phyloP scores from a whole-genome alignment of 1,140 invertebrate genomes.

The Araneus ventricosus region DNA sequence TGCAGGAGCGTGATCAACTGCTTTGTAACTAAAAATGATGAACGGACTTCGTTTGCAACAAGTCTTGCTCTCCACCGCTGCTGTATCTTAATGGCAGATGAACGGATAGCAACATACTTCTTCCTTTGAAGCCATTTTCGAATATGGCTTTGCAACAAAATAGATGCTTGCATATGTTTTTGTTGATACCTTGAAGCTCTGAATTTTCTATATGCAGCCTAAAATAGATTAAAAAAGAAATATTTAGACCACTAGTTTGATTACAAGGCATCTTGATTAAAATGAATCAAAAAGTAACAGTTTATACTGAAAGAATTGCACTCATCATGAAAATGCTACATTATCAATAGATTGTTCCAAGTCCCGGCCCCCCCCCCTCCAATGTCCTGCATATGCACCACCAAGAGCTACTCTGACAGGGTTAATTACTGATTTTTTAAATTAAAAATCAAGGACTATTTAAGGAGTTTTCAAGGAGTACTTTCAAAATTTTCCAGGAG shows the following conservation, averaged over 20 bases:
- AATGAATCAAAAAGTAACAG: too few relatives aligned
- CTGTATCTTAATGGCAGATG: slow-evolving; percentile 34
- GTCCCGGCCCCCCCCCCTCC: too few relatives aligned
- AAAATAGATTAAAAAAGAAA: neutral
- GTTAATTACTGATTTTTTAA: too few relatives aligned
- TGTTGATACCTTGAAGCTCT: neutral
- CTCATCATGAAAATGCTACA: too few relatives aligned
- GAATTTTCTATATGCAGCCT: slow-evolving; percentile 24
- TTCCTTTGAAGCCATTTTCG: slow-evolving; percentile 23
- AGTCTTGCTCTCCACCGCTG: neutral
- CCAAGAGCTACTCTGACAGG: too few relatives aligned
- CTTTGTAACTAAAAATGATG: slow-evolving; percentile 9
- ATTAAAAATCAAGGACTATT: too few relatives aligned
- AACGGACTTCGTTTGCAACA: neutral
- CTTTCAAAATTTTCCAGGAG: too few relatives aligned
- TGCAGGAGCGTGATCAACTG: neutral
- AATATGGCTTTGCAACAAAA: slow-evolving; percentile 38
- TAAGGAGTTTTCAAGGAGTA: too few relatives aligned
- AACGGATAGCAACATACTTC: neutral
- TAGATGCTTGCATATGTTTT: neutral
- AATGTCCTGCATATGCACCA: too few relatives aligned
- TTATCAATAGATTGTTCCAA: too few relatives aligned
- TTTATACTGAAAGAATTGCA: too few relatives aligned
- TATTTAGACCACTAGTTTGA: neutral
- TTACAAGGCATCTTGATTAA: too few relatives aligned